Evolutionary conservation across 1,140 invertebrate genomes (phyloP), one percentile per base, ranked within the genome.

Genomic region (Meloidogyne chitwoodi): DNA sequence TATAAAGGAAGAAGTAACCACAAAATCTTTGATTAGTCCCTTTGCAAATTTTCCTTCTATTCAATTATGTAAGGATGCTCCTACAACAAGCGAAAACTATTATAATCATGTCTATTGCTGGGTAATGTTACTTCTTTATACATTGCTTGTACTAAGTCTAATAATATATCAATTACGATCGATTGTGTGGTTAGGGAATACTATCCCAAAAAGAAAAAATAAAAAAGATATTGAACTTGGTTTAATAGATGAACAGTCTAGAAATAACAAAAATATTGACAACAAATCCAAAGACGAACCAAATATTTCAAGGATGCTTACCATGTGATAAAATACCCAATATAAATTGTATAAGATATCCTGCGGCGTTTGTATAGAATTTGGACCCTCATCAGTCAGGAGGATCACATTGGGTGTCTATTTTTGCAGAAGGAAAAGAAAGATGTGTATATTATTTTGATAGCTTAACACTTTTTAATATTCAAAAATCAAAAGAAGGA

Each of bases 201-300:
- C 38, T n/a, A n/a, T n/a, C n/a, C n/a, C n/a, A n/a, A n/a, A n/a
- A n/a, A n/a, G n/a, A n/a, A n/a, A n/a, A n/a, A 2, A 41, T 12
- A 12, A 12, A 2, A 0, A 1, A 41, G 14, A 41, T 12, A 10
- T 41, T 14, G 10, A 41, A 41, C 12, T 41, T 14, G 12, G 12
- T 0, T 41, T 3, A 0, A 12, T 12, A 26, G 26, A 72, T 72
- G 69, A n/a, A 72, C 44, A 72, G 41, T 26, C 5, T 10, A 2
- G 38, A 72, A 61, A 72, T 72, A 6, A 5, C 69, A 26, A 72
- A 24, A n/a, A 72, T 72, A 27, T 61, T 72, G 41, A 22, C 2
- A 10, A 14, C 56, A 72, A 72, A 72, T 72, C n/a, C 8, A 62
- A 14, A 22, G n/a, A 72, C 69, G 27, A 14, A n/a, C n/a, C n/a